Evolutionary conservation across 2,797 vertebrate genomes (phyloP), one percentile per base, ranked within the genome.

Genomic region (Mormyrops boulengeri): DNA sequence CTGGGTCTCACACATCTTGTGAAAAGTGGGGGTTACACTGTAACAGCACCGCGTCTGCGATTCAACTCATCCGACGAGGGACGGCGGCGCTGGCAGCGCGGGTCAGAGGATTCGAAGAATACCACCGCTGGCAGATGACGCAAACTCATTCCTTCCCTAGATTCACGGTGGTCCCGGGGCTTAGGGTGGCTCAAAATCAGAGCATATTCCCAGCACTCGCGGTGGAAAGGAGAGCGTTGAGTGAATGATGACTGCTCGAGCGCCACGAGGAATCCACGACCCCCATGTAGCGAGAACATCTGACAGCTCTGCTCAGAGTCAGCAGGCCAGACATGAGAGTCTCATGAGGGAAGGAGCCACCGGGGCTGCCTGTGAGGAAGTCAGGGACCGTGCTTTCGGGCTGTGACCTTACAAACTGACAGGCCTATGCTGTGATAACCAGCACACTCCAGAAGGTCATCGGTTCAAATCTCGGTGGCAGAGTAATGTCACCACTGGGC

Each of bases 1-100:
- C 93, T 85, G n/a, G 44, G 85, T 66, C 82, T 86, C 44, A 85
- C 80, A 69, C 55, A 62, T 89, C 55, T 55, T 41, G 19, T 3
- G 9, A 52, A 85, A 52, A 30, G 47, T 30, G 82, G 44, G 47
- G 44, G n/a, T 50, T 85, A 49, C 60, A 26, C 38, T 80, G 6
- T 80, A 80, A 80, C 73, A 9, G 77, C 69, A 3, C 77, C 41
- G 41, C 17, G 2, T 22, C 41, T 47, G 77, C 77, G 77, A 82
- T 47, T 82, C 17, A n/a, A 44, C 77, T 44, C 41, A 44, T 9
- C 41, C 41, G 0, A 82, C 17, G 41, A 82, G 41, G 77, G 41
- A 19, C 0, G 19, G 14, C 6, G 77, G 41, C 0, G 17, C 41
- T 47, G 77, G 41, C 73, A 0, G n/a, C 17, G 0, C 38, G 73